A percentile compares a stretch with the other conserved stretches of the same genome.
phyloP scores from a whole-genome alignment of 2,113 vertebrate genomes.

The Tauraco erythrolophus region DNA sequence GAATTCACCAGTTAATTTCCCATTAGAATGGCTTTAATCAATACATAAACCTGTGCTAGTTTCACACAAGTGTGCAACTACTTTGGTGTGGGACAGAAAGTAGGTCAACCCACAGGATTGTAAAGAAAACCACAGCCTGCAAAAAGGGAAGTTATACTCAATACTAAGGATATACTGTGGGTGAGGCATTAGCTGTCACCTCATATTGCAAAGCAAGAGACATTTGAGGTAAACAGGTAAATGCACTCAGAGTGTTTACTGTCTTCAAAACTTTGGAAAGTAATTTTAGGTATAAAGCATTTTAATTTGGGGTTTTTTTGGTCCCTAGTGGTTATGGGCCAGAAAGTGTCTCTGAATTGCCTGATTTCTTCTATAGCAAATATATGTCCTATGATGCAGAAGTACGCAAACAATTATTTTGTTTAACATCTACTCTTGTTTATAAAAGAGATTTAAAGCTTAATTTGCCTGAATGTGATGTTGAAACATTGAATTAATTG shows the following conservation, averaged over 20 bases:
- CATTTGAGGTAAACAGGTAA: neutral
- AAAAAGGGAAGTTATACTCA: neutral
- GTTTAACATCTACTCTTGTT: neutral
- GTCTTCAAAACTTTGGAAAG: neutral
- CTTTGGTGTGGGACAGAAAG: neutral
- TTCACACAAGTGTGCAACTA: neutral
- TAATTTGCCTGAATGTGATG: neutral
- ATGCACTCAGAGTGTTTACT: neutral
- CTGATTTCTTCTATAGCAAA: neutral
- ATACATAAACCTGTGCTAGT: neutral
- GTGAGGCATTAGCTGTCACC: neutral
- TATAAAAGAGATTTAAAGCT: neutral
- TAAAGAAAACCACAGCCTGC: neutral
- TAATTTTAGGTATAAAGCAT: neutral
- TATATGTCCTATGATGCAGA: neutral
- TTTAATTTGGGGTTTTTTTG: neutral
- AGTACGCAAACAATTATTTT: neutral
- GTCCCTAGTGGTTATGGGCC: neutral
- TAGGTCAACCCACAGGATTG: neutral
- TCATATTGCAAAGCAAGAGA: neutral
- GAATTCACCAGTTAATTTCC: neutral
- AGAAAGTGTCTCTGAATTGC: neutral
- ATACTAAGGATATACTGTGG: neutral
- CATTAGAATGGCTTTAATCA: conserved; percentile 10
- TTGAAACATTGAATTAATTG: neutral